Conservation (phyloP, 2,888 invertebrate species). For the Eupithecia subfuscata region DNA sequence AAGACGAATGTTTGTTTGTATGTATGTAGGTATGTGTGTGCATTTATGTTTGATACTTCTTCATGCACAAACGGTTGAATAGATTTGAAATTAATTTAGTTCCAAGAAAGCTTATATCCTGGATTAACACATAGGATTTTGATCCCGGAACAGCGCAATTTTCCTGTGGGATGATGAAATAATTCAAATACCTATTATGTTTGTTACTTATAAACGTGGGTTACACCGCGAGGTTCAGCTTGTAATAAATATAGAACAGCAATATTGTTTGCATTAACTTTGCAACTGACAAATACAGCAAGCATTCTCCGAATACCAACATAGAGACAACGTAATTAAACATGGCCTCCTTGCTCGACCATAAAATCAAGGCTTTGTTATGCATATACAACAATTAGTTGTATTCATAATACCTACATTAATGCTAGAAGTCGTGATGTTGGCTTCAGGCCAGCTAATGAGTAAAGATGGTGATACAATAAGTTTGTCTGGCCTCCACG, state of each 20-base stretch:
- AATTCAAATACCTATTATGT: no score
- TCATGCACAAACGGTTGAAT: no score
- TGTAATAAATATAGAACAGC: not conserved
- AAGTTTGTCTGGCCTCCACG: not conserved
- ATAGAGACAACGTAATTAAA: not conserved
- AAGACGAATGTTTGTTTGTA: no score
- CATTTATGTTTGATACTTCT: no score
- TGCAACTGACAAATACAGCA: not conserved
- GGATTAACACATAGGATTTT: no score
- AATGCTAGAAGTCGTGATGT: conserved; percentile 30
- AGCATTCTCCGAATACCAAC: not conserved
- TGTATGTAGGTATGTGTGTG: no score
- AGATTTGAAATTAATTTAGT: no score
- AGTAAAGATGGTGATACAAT: conserved; percentile 17
- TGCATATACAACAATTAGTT: conserved; percentile 44
- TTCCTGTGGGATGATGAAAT: no score
- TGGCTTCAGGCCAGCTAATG: conserved; percentile 34
- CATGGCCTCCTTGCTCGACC: not conserved
- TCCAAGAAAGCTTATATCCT: no score
- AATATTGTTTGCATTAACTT: not conserved
- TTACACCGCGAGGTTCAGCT: not conserved
- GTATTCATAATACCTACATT: conserved; percentile 32
- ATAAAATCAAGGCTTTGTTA: conserved; percentile 18
- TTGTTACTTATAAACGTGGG: no score
- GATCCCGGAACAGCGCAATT: no score